Evolutionary conservation across 1,140 invertebrate genomes (phyloP), one percentile per base, ranked within the genome.

Genomic region (Probaryconus sp.): DNA sequence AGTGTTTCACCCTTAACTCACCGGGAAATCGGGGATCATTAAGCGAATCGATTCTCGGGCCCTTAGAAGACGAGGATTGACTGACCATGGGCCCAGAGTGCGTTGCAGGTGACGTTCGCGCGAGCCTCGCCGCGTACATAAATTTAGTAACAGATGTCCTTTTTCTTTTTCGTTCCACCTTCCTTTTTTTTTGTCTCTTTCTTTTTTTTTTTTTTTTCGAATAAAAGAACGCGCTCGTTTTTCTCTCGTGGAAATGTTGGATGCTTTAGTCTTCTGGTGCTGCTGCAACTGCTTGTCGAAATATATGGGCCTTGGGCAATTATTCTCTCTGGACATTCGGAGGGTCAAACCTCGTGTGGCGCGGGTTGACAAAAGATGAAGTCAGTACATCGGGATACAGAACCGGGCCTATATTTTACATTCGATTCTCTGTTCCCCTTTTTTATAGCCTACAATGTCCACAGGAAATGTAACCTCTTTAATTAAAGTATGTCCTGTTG

Each of bases 301-400:
- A 76, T 76, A 67, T 76, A 70, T 69, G 65, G 55, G 26, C 60
- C 45, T 14, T n/a, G 42, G 60, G 64, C 72, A 76, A 76, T 76
- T 76, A 76, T 76, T 76, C 45, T n/a, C n/a, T 70, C 45, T 70
- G 60, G 72, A 55, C 72, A 70, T 76, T 69, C 60, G 40, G 70
- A 43, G 60, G 47, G 45, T 64, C 68, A 56, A 72, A 65, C 65
- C n/a, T 76, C 65, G 26, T 53, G 72, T 61, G 65, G 72, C 11
- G 64, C 48, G 38, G 48, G 30, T 38, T 56, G 10, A 76, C 71
- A 70, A 74, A 55, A 33, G 55, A 45, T 37, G 31, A 55, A 48
- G 33, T 70, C 63, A 37, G 67, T 51, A 50, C 48, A 53, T 38
- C 33, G 45, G 26, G 35, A n/a, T n/a, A 28, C 10, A 17, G 26